Evolutionary conservation across 1,140 invertebrate species (phyloP).

Genomic region (Pachypeltis micranthus): DNA sequence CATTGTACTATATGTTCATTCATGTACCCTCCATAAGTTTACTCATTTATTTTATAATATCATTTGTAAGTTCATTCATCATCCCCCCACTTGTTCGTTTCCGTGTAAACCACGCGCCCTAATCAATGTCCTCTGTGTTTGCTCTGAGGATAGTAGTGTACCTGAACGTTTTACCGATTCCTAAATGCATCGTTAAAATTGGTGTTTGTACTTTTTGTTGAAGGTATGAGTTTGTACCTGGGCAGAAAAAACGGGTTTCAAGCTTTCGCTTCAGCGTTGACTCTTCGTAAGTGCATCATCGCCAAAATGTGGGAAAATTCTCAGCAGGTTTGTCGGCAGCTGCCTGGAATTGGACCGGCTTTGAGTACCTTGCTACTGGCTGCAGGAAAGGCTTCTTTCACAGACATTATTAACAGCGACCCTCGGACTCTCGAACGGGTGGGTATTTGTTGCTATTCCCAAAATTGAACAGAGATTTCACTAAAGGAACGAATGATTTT

Average conservation of each 20-base stretch:
- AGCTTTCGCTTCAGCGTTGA: slow-evolving; percentile 44
- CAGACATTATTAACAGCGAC: slow-evolving; percentile 49
- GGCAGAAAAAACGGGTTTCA: slow-evolving; percentile 34
- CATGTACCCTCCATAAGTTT: no score
- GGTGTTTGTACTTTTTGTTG: neutral
- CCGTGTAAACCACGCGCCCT: no score
- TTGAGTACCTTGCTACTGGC: slow-evolving; percentile 50
- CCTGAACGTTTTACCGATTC: neutral
- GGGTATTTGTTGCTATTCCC: slow-evolving; percentile 26
- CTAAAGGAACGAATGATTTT: no score
- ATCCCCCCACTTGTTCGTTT: no score
- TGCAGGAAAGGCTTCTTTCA: slow-evolving; percentile 52
- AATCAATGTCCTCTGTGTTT: no score
- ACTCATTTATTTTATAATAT: no score
- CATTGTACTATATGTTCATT: no score
- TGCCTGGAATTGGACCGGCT: slow-evolving; percentile 54
- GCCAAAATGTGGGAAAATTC: slow-evolving; percentile 65
- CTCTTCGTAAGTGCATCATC: slow-evolving; percentile 51
- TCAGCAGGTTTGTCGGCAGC: slow-evolving; percentile 51
- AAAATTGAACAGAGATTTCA: no score
- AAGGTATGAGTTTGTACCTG: slow-evolving; percentile 22
- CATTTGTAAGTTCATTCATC: no score
- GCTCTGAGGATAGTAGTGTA: neutral
- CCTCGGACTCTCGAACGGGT: slow-evolving; percentile 64
- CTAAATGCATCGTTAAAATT: no score